Evolutionary conservation across 23 tunicate species (phyloP).

Genomic region (Halocynthia roretzi): DNA sequence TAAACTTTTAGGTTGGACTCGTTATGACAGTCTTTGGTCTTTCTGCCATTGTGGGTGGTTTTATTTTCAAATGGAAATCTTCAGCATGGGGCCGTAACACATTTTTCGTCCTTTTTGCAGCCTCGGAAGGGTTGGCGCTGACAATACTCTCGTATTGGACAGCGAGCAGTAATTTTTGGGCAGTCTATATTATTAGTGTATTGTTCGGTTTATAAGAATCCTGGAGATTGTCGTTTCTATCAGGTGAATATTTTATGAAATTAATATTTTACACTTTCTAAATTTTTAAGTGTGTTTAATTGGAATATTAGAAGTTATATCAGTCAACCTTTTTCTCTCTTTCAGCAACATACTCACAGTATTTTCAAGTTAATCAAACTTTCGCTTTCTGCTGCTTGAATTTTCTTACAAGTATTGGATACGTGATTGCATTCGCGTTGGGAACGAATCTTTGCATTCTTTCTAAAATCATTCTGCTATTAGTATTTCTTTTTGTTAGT

Average conservation of each 20-base stretch:
- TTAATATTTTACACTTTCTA: too few relatives aligned
- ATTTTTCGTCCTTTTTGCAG: constrained; percentile 1
- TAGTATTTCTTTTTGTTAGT: too few relatives aligned
- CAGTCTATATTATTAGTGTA: constrained; percentile 3
- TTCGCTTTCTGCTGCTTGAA: too few relatives aligned
- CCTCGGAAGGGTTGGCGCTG: neutral
- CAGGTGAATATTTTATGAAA: neutral
- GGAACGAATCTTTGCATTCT: too few relatives aligned
- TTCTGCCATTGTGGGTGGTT: neutral
- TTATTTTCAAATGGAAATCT: neutral
- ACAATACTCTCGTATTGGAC: neutral
- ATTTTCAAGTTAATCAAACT: too few relatives aligned
- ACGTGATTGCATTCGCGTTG: too few relatives aligned
- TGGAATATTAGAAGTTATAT: too few relatives aligned
- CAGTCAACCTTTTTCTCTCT: too few relatives aligned
- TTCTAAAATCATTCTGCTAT: too few relatives aligned
- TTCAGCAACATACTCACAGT: too few relatives aligned
- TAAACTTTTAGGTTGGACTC: constrained; percentile 10
- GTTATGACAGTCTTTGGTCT: constrained; percentile 16
- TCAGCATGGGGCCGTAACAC: neutral
- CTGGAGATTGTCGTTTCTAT: neutral
- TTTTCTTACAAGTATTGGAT: too few relatives aligned
- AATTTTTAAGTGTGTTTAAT: too few relatives aligned
- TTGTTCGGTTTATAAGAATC: constrained; percentile 13
- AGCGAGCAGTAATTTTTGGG: neutral